phyloP scores from a whole-genome alignment of 2,113 vertebrate species.

The Macroglossus sobrinus region DNA sequence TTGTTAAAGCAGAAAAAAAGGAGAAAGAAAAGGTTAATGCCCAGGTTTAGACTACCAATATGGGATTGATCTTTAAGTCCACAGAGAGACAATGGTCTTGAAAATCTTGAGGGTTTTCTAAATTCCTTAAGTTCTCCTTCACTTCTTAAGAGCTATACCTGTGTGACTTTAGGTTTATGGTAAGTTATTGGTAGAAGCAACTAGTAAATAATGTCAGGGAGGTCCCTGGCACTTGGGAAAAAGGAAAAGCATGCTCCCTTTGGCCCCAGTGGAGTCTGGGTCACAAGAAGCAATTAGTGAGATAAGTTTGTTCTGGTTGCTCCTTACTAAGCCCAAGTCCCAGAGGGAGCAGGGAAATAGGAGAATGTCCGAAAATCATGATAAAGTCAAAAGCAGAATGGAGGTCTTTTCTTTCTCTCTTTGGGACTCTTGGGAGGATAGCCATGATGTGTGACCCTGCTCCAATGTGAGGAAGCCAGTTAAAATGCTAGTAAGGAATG shows the following conservation, averaged over 20 bases:
- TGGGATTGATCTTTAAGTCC: background rate
- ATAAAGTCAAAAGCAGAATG: background rate
- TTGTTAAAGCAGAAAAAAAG: constrained; percentile 16
- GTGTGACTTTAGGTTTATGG: background rate
- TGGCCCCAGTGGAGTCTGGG: background rate
- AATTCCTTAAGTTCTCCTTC: constrained; percentile 4
- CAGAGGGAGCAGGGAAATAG: background rate
- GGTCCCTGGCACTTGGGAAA: background rate
- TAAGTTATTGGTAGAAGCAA: background rate
- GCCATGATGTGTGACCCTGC: background rate
- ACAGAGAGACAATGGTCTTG: background rate
- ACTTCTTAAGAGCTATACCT: background rate
- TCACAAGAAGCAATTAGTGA: background rate
- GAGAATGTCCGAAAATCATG: background rate
- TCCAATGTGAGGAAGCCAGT: background rate
- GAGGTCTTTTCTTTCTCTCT: background rate
- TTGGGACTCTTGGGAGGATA: background rate
- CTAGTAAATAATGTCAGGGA: background rate
- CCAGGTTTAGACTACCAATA: background rate
- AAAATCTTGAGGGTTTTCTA: background rate
- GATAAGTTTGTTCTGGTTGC: background rate
- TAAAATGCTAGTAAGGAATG: background rate
- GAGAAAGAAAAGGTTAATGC: background rate
- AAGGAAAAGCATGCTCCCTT: background rate
- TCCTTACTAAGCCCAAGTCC: background rate